These are phyloP conservation scores for Synanceia verrucosa DNA, from an alignment of 2,797 vertebrate genomes.

Conservation along the genomic window DNA sequence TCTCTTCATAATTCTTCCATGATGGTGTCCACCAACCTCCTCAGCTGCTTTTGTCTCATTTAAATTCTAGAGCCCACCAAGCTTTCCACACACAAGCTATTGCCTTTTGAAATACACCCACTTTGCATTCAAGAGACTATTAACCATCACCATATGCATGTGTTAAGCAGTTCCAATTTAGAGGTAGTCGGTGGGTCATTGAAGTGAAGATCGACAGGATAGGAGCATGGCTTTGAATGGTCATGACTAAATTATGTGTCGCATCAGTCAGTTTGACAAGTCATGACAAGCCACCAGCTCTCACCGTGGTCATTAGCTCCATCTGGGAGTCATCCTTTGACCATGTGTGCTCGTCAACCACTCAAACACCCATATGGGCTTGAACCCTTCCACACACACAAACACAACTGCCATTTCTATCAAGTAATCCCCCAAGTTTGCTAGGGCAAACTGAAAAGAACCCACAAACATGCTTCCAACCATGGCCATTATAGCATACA, in stretches of 20 bases:
- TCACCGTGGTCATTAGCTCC: conserved; percentile 36
- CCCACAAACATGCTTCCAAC: conserved; percentile 37
- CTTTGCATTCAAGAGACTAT: conserved; percentile 33
- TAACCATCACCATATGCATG: conserved; percentile 22
- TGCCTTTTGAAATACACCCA: conserved; percentile 34
- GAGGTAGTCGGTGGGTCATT: conserved; percentile 31
- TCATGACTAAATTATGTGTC: conserved; percentile 37
- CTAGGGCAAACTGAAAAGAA: conserved; percentile 35
- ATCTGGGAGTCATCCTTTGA: conserved; percentile 15
- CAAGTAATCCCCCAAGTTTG: conserved; percentile 17
- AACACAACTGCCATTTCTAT: conserved; percentile 23
- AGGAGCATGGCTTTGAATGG: conserved; percentile 38
- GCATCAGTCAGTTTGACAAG: conserved; percentile 33
- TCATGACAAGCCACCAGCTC: conserved; percentile 32
- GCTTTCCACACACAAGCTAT: conserved; percentile 29
- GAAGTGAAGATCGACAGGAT: conserved; percentile 18
- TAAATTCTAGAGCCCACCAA: conserved; percentile 40
- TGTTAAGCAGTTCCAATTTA: conserved; percentile 37
- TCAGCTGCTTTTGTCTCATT: conserved; percentile 41
- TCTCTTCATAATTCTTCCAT: conserved; percentile 34
- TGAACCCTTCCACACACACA: conserved; percentile 26
- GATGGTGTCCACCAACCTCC: conserved; percentile 41
- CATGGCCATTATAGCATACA: conserved; percentile 53
- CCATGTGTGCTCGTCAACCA: conserved; percentile 4
- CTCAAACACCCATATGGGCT: conserved; percentile 23